Evolutionary conservation across 2,113 vertebrate genomes (phyloP).

Genomic region (Strix uralensis): DNA sequence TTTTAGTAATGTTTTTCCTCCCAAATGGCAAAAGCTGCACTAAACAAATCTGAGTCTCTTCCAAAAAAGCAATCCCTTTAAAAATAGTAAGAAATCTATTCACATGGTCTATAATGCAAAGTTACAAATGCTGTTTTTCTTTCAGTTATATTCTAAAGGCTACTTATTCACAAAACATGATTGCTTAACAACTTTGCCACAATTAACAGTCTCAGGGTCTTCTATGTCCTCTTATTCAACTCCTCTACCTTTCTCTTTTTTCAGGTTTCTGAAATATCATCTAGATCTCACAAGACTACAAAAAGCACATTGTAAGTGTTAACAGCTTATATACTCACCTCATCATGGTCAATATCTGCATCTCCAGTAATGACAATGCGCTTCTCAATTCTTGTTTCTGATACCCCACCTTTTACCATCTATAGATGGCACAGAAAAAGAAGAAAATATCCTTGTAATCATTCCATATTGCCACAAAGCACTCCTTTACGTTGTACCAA

Average conservation of each 20-base stretch:
- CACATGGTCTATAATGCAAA: background rate
- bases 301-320: background rate
- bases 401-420: conserved; percentile 93
- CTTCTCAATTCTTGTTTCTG: conserved; percentile 98
- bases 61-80: background rate
- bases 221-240: background rate
- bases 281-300: background rate
- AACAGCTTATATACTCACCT: conserved; percentile 76
- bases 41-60: background rate
- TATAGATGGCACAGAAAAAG: conserved; percentile 31
- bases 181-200: background rate
- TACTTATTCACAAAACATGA: background rate
- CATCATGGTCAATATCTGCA: conserved; percentile 95
- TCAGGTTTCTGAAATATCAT: background rate
- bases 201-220: background rate
- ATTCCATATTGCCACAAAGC: background rate
- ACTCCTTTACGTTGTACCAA: background rate
- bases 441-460: background rate
- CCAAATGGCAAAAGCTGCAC: background rate
- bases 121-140: background rate
- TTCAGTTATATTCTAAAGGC: background rate
- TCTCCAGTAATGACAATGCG: conserved; percentile 98
- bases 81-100: background rate
- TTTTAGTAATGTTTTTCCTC: background rate
- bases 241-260: background rate